Evolutionary conservation across 2,113 vertebrate species (phyloP).

Genomic region (Petrocephalus microphthalmus): DNA sequence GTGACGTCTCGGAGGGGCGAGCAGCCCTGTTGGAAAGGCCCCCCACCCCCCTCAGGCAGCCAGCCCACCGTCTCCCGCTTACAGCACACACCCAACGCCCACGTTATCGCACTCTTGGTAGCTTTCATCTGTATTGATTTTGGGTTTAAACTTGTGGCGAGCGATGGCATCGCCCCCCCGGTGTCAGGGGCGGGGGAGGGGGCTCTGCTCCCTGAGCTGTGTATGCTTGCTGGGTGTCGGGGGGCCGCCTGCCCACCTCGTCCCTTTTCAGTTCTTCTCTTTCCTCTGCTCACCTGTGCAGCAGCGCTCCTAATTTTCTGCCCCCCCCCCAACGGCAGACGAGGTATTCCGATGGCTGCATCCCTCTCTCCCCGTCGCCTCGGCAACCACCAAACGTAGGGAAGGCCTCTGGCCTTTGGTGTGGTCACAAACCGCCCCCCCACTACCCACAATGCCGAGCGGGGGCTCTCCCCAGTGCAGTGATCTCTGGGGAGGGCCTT

Average conservation of each 20-base stretch:
- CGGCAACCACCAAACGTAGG: not conserved
- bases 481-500: too few relatives aligned
- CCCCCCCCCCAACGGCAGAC: constrained; percentile 22
- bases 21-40: not conserved
- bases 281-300: not conserved
- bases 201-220: too few relatives aligned
- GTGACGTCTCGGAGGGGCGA: not conserved
- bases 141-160: not conserved
- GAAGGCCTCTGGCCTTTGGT: constrained; percentile 7
- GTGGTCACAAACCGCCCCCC: not conserved
- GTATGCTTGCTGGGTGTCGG: too few relatives aligned
- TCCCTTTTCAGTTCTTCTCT: not conserved
- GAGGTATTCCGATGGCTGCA: constrained; percentile 27
- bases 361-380: constrained; percentile 18
- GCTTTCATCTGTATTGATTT: constrained; percentile 23
- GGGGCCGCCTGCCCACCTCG: too few relatives aligned
- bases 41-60: not conserved
- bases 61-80: not conserved
- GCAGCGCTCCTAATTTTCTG: constrained; percentile 45
- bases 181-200: not conserved
- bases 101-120: not conserved
- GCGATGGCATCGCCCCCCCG: not conserved
- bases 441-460: too few relatives aligned
- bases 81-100: not conserved
- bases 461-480: too few relatives aligned